Conservation (phyloP, 2,888 invertebrate species). For the Eristalinus sepulchralis region DNA sequence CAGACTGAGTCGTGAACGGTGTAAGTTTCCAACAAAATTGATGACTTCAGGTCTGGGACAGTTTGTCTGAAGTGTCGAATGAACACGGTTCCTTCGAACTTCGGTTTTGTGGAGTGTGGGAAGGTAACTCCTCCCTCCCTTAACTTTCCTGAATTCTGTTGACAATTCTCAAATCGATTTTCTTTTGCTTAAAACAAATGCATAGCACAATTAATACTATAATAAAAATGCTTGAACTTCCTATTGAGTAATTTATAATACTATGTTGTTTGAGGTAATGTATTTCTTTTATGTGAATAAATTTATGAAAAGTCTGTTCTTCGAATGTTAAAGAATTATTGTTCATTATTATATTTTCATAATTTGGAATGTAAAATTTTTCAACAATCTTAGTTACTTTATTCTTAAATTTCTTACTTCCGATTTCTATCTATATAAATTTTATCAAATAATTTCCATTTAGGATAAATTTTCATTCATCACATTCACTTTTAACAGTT, state of each 20-base stretch:
- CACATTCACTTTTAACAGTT: conserved; percentile 4
- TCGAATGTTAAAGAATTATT: not conserved
- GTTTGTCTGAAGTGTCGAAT: not conserved
- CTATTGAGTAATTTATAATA: too few relatives aligned
- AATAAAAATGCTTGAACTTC: too few relatives aligned
- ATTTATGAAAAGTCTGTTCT: not conserved
- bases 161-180: too few relatives aligned
- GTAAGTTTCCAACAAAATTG: not conserved
- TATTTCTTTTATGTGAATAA: too few relatives aligned
- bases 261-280: too few relatives aligned
- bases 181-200: too few relatives aligned
- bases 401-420: not conserved
- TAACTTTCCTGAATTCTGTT: conserved; percentile 19
- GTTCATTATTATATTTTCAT: conserved; percentile 1
- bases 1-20: not conserved
- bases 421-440: not conserved
- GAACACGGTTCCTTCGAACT: not conserved
- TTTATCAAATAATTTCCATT: conserved; percentile 12
- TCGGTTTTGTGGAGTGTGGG: not conserved
- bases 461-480: conserved; percentile 9
- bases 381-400: not conserved
- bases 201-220: too few relatives aligned
- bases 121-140: conserved; percentile 41
- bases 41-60: not conserved
- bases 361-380: not conserved